phyloP scores from a whole-genome alignment of 2,888 invertebrate species.

The Agrypnus murinus region DNA sequence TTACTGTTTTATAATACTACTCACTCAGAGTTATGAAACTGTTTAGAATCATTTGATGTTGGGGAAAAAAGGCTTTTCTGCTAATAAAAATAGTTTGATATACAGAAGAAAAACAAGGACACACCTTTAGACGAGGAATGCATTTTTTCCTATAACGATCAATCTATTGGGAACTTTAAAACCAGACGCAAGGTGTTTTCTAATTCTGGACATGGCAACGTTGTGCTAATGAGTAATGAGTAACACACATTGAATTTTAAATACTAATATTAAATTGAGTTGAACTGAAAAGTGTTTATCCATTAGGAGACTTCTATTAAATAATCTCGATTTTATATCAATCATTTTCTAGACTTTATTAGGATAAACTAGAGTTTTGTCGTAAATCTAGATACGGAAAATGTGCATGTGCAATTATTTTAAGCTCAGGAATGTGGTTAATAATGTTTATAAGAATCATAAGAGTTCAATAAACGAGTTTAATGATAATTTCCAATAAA shows the following conservation, averaged over 20 bases:
- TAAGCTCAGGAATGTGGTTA: conserved; percentile 25
- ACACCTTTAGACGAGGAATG: conserved; percentile 11
- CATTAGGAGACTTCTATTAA: neutral
- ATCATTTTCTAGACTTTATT: conserved; percentile 13
- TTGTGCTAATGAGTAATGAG: conserved; percentile 30
- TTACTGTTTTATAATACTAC: too few species aligned
- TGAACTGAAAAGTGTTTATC: conserved; percentile 10
- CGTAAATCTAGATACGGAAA: conserved; percentile 24
- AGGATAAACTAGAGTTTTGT: conserved; percentile 13
- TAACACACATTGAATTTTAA: conserved; percentile 19
- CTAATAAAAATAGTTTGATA: too few species aligned
- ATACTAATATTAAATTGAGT: conserved; percentile 1
- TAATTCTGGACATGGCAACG: conserved; percentile 29
- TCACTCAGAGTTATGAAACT: too few species aligned
- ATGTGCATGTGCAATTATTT: conserved; percentile 6
- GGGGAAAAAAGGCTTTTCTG: too few species aligned
- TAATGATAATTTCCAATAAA: too few species aligned
- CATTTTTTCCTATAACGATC: conserved; percentile 21
- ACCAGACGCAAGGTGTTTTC: conserved; percentile 35
- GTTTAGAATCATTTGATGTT: too few species aligned
- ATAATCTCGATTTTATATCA: neutral
- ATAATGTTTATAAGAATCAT: conserved; percentile 1
- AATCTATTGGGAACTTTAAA: conserved; percentile 6
- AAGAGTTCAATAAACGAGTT: neutral
- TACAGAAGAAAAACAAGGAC: neutral